A percentile compares a stretch with the other conserved stretches of the same genome.
Conservation (phyloP, 2,797 vertebrate species). For the Gadopsis marmoratus region DNA sequence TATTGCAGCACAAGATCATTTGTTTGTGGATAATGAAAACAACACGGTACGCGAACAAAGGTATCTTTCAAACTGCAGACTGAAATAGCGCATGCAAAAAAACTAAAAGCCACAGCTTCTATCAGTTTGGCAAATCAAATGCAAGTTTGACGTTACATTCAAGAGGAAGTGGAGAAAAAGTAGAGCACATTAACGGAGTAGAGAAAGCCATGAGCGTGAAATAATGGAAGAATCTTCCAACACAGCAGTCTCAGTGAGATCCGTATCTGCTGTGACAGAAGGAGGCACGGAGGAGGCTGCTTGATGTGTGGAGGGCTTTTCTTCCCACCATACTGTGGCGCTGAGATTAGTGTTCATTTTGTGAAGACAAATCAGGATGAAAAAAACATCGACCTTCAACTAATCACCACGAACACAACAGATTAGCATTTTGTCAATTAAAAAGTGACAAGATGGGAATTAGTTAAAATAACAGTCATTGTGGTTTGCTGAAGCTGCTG, state of each 20-base stretch:
- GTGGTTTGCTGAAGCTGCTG: conserved; percentile 16
- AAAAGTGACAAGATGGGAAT: conserved; percentile 36
- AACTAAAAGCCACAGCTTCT: conserved; percentile 23
- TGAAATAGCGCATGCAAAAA: conserved; percentile 17
- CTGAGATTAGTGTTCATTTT: conserved; percentile 57
- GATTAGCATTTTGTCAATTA: conserved; percentile 26
- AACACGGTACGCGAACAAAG: not conserved
- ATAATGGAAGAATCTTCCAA: conserved; percentile 56
- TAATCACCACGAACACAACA: conserved; percentile 31
- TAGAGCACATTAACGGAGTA: conserved; percentile 52
- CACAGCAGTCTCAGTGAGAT: conserved; percentile 67
- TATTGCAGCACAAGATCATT: conserved; percentile 14
- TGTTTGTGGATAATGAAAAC: conserved; percentile 30
- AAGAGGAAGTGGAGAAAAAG: conserved; percentile 32
- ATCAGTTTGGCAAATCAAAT: conserved; percentile 56
- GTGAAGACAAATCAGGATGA: conserved; percentile 28
- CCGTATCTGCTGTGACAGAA: conserved; percentile 53
- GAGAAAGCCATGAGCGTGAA: conserved; percentile 58
- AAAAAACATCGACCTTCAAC: conserved; percentile 10
- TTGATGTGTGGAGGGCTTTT: conserved; percentile 55
- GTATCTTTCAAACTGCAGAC: conserved; percentile 12
- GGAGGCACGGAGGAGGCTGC: conserved; percentile 30
- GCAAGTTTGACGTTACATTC: conserved; percentile 19
- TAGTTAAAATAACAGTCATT: conserved; percentile 17
- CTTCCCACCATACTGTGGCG: conserved; percentile 29